phyloP scores from a whole-genome alignment of 2,797 vertebrate genomes.

The Pterois miles region DNA sequence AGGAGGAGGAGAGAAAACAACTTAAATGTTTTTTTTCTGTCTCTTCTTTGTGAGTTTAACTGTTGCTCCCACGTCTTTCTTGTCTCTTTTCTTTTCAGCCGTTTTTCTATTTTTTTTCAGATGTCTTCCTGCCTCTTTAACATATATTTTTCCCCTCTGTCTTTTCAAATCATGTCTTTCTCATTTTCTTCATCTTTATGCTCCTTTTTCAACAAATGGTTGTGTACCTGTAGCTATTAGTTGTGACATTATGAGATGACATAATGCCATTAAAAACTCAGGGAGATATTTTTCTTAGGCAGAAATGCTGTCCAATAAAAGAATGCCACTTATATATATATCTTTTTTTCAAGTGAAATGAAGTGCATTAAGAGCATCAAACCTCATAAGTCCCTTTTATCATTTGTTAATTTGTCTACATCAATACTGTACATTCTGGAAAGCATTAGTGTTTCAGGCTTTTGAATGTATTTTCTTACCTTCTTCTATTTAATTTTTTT shows the following conservation, averaged over 20 bases:
- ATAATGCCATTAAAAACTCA: neutral
- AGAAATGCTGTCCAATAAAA: neutral
- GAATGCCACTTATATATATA: neutral
- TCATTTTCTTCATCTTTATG: neutral
- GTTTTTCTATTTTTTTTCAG: conserved; percentile 7
- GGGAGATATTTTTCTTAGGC: neutral
- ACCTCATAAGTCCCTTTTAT: neutral
- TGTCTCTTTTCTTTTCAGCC: conserved; percentile 12
- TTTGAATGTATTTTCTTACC: neutral
- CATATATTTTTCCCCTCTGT: conserved; percentile 6
- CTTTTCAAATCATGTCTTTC: neutral
- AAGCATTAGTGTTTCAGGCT: neutral
- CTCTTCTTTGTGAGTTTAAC: conserved; percentile 48
- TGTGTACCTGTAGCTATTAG: neutral
- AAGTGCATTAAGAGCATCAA: neutral
- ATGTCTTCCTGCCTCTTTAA: conserved; percentile 3
- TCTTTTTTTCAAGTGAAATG: neutral
- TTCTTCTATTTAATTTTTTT: neutral
- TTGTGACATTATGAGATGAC: neutral
- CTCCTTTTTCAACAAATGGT: neutral
- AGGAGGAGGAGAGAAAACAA: conserved; percentile 43
- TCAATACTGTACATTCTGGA: neutral
- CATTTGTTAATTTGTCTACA: neutral
- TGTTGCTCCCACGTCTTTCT: conserved; percentile 16
- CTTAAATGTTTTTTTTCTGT: conserved; percentile 42